Evolutionary conservation across 1,140 invertebrate genomes (phyloP).

Genomic region (Maconellicoccus hirsutus): DNA sequence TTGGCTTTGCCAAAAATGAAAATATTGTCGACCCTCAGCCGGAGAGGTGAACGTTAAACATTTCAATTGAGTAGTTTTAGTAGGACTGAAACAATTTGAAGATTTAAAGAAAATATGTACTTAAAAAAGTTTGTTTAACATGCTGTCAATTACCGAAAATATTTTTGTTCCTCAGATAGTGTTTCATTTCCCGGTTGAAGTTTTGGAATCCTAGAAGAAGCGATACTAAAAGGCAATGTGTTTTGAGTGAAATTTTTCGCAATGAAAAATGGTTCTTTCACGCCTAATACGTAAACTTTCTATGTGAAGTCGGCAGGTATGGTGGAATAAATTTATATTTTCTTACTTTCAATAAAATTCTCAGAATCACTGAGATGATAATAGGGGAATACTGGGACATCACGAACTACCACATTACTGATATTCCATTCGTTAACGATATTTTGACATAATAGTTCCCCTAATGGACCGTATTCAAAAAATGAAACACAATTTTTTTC

Average conservation of each 20-base stretch:
- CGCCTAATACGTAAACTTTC: slow-evolving; percentile 25
- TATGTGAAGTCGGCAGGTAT: not conserved
- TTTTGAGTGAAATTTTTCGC: slow-evolving; percentile 25
- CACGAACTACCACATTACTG: slow-evolving; percentile 40
- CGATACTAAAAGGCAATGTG: slow-evolving; percentile 26
- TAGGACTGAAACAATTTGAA: slow-evolving; percentile 21
- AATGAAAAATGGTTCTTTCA: slow-evolving; percentile 26
- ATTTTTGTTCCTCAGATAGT: not conserved
- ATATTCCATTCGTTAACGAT: slow-evolving; percentile 45
- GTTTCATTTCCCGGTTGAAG: not conserved
- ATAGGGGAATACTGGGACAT: slow-evolving; percentile 40
- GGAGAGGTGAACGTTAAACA: slow-evolving; percentile 35
- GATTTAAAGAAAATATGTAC: not conserved
- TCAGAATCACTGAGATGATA: not conserved
- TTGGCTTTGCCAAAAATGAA: slow-evolving; percentile 56
- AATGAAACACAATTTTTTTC: slow-evolving; percentile 31
- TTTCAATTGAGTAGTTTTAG: slow-evolving; percentile 31
- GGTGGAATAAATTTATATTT: not conserved
- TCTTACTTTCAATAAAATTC: slow-evolving; percentile 20
- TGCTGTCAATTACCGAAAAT: slow-evolving; percentile 23
- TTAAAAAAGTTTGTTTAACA: not conserved
- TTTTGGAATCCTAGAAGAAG: slow-evolving; percentile 23
- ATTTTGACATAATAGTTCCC: slow-evolving; percentile 41
- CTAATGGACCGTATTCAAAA: slow-evolving; percentile 39
- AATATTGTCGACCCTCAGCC: slow-evolving; percentile 41